Evolutionary conservation across 2,113 vertebrate genomes (phyloP), one percentile per base, ranked within the genome.

Genomic region (Epinephelus moara): DNA sequence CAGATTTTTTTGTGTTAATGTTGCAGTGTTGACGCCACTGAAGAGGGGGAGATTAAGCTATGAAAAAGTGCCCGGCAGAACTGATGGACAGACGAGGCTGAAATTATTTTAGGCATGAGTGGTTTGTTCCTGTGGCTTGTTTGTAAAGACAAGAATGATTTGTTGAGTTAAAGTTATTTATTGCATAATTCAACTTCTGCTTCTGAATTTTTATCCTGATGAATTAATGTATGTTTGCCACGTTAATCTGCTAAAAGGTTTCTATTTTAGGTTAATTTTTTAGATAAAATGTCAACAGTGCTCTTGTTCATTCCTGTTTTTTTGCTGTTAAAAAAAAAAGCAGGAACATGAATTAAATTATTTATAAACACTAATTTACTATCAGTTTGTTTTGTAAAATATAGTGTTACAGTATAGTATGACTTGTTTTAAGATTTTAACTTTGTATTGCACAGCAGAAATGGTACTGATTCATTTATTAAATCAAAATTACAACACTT

Each of bases 61-160:
- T 71, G 98, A 99, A 95, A 96, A 87, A 90, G 95, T 98, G 13
- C 97, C 98, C 17, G 97, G 97, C 76, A 95, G 97, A 91, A 93
- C 64, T 67, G 97, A 99, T 70, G 98, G 97, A 82, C 98, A 99
- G 94, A 99, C 98, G 6, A 95, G 96, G 70, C 97, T 99, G 2
- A 96, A 88, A 80, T 96, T 99, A 85, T 96, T 96, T 82, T 99
- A 92, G 61, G 18, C 52, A 14, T 21, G 0, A 50, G 61, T 25
- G 1, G 14, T 15, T 15, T n/a, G 8, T 50, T 56, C 2, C 23
- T 27, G 63, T 33, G 52, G 12, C 19, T 30, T 40, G 14, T 27
- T 71, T 50, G 8, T 30, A 27, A 70, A 56, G 14, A 25, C 9
- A 19, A 49, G 11, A 49, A 8, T 8, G 21, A 6, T 74, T 19